phyloP scores from a whole-genome alignment of 2,113 vertebrate genomes.

The Neolamprologus sp. region DNA sequence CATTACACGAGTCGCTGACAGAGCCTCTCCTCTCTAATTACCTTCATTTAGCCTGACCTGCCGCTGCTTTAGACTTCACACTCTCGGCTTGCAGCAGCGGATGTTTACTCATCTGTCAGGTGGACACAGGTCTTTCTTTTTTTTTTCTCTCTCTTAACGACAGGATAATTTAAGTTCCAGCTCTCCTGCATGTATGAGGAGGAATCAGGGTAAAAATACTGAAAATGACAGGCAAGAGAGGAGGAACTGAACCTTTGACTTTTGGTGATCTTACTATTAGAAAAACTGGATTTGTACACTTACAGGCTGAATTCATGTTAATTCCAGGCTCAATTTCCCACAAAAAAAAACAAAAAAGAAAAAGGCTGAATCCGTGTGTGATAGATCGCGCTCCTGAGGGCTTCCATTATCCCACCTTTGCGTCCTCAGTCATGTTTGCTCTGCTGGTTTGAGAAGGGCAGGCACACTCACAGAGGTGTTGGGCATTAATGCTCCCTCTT shows the following conservation, averaged over 20 bases:
- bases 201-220: background rate
- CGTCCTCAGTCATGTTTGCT: background rate
- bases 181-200: background rate
- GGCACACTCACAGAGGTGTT: background rate
- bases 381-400: background rate
- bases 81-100: background rate
- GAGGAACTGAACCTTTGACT: background rate
- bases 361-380: background rate
- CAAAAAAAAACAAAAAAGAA: background rate
- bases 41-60: background rate
- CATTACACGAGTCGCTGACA: constrained; percentile 1
- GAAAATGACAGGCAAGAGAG: background rate
- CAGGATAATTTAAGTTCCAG: background rate
- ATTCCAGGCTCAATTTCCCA: background rate
- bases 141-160: background rate
- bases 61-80: background rate
- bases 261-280: background rate
- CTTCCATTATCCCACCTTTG: background rate
- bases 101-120: background rate
- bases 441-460: background rate
- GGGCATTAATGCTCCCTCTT: background rate
- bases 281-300: background rate
- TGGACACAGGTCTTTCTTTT: background rate
- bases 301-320: background rate
- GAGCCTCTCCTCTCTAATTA: constrained; percentile 15